These are phyloP conservation scores for Sinodicranocentrus sp. DNA, from an alignment of 2,888 invertebrate genomes.

Conservation along the genomic window DNA sequence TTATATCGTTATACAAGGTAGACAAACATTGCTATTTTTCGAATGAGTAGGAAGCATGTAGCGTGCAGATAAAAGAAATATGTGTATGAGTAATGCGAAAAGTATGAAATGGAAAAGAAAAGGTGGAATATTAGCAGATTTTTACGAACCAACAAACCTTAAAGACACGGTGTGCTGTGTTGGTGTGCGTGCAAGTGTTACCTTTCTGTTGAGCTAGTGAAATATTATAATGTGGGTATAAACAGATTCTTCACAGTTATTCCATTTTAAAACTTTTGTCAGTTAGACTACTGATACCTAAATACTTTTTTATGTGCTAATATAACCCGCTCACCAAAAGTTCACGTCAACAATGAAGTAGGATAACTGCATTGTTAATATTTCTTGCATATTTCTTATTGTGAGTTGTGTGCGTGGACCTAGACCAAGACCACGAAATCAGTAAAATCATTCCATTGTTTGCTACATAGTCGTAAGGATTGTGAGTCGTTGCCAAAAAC, in stretches of 20 bases:
- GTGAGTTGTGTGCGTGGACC: not conserved
- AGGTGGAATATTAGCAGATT: conserved; percentile 18
- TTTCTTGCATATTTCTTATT: no score
- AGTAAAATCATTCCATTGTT: not conserved
- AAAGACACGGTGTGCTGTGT: not conserved
- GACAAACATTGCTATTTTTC: not conserved
- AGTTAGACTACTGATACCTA: conserved; percentile 1
- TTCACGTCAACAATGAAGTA: conserved; percentile 14
- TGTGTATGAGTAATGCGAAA: conserved; percentile 40
- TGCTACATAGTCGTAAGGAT: not conserved
- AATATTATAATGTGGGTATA: not conserved
- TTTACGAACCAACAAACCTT: not conserved
- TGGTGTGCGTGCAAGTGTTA: conserved; percentile 13
- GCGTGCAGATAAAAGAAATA: not conserved
- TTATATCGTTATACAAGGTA: not conserved
- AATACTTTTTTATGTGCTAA: not conserved
- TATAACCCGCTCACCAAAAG: conserved; percentile 5
- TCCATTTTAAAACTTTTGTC: conserved; percentile 19
- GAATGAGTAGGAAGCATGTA: not conserved
- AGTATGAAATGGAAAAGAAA: conserved; percentile 19
- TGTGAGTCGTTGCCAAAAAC: conserved; percentile 1
- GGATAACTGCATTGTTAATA: not conserved
- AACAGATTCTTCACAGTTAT: conserved; percentile 10
- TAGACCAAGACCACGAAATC: conserved; percentile 29
- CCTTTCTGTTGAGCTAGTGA: conserved; percentile 5